Conservation (phyloP, 2,113 vertebrate genomes). For the Dermatemys mawii region DNA sequence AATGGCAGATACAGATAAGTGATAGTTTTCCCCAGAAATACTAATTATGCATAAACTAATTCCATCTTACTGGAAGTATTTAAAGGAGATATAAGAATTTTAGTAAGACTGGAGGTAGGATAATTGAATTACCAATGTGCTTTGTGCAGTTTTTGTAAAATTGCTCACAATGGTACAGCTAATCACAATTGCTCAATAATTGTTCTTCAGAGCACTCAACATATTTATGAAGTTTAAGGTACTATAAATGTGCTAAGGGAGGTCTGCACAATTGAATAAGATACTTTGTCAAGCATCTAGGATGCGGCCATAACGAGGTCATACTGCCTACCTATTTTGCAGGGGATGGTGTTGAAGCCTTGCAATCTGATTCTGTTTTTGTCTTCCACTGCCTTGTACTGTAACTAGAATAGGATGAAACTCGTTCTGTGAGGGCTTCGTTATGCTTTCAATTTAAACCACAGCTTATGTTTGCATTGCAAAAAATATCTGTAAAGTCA, state of each 20-base stretch:
- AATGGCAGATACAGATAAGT: constrained; percentile 60
- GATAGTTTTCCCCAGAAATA: too few species aligned
- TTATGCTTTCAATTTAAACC: neutral
- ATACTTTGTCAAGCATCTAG: neutral
- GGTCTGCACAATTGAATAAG: rapidly evolving
- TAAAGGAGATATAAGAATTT: neutral
- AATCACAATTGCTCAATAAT: neutral
- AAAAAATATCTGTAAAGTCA: neutral
- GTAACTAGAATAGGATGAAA: neutral
- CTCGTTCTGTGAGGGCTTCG: neutral
- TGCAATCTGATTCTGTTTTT: neutral
- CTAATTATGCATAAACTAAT: constrained; percentile 66
- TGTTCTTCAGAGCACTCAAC: rapidly evolving
- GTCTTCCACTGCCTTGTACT: neutral
- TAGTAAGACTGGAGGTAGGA: neutral
- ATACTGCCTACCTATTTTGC: rapidly evolving
- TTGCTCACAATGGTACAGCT: neutral
- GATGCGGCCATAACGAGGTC: neutral
- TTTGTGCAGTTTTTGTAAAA: constrained; percentile 29
- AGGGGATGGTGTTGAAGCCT: rapidly evolving
- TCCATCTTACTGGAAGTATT: constrained; percentile 45
- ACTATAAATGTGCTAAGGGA: neutral
- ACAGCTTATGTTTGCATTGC: neutral
- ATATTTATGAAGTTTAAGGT: neutral
- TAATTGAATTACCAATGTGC: neutral